A percentile compares a stretch with the other conserved stretches of the same genome.
phyloP scores from a whole-genome alignment of 2,797 vertebrate genomes.

The Phrynocephalus forsythii region DNA sequence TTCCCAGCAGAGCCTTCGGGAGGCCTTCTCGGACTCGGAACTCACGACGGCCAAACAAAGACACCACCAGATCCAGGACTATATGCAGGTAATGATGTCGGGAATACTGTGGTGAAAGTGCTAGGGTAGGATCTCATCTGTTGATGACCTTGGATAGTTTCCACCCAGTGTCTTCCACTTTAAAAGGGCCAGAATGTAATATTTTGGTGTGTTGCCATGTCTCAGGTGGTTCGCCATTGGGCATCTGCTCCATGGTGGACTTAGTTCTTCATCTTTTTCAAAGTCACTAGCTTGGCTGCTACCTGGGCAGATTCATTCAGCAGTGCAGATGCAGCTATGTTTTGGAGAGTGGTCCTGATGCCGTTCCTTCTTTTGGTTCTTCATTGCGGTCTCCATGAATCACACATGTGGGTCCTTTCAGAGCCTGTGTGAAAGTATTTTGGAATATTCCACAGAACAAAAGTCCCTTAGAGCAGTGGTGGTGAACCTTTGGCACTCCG shows the following conservation, averaged over 20 bases:
- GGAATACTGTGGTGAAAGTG: rapidly evolving
- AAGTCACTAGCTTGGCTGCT: neutral
- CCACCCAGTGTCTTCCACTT: neutral
- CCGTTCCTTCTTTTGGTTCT: neutral
- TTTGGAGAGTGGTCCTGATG: neutral
- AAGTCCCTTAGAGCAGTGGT: too few relatives aligned
- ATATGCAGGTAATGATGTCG: conserved; percentile 82
- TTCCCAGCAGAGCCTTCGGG: conserved; percentile 90
- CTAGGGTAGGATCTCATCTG: neutral
- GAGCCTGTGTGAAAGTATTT: too few relatives aligned
- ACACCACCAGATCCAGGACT: conserved; percentile 90
- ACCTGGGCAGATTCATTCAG: neutral
- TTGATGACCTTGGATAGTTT: too few relatives aligned
- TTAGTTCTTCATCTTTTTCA: neutral
- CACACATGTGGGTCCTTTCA: too few relatives aligned
- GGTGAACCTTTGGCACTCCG: too few relatives aligned
- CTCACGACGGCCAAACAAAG: conserved; percentile 87
- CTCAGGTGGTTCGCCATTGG: neutral
- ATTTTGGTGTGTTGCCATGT: neutral
- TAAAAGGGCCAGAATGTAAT: neutral
- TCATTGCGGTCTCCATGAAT: too few relatives aligned
- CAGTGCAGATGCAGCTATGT: neutral
- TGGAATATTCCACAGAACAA: too few relatives aligned
- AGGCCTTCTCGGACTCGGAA: conserved; percentile 90
- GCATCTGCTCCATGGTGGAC: neutral